Percentiles rank a stretch among this genome's conserved stretches.
phyloP scores from a whole-genome alignment of 2,888 invertebrate genomes.

The Brachyptera putata region DNA sequence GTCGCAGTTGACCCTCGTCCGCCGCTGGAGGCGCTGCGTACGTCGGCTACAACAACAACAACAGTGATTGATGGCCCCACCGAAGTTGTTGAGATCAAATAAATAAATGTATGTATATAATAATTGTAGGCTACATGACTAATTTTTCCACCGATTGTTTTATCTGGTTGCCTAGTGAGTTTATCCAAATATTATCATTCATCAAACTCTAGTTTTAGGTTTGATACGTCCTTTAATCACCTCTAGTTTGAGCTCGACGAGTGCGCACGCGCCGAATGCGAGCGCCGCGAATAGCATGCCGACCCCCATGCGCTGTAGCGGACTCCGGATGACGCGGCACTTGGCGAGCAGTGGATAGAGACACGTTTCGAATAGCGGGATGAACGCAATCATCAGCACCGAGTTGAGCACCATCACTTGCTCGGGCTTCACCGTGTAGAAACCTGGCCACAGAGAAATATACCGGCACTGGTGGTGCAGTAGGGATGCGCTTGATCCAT shows the following conservation, averaged over 20 bases:
- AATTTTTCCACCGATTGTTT: too few species aligned
- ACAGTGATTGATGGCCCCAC: not conserved
- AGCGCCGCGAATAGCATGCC: constrained; percentile 82
- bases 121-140: too few species aligned
- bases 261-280: constrained; percentile 80
- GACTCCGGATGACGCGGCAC: constrained; percentile 64
- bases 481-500: too few species aligned
- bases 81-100: too few species aligned
- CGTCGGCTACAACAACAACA: constrained; percentile 49
- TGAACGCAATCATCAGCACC: constrained; percentile 74
- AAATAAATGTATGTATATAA: too few species aligned
- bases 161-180: too few species aligned
- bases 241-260: constrained; percentile 73
- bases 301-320: constrained; percentile 79
- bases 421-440: constrained; percentile 78
- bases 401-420: constrained; percentile 95
- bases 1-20: constrained; percentile 59
- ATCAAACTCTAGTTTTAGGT: too few species aligned
- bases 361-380: constrained; percentile 74
- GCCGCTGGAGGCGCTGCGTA: constrained; percentile 55
- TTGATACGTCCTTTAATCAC: too few species aligned
- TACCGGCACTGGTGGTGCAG: too few species aligned
- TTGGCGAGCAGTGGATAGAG: constrained; percentile 77
- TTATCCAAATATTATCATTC: too few species aligned
- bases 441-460: constrained; percentile 34